Base-by-base conservation (phyloP, 2,113 vertebrate species). In the Aptenodytes forsteri region DNA sequence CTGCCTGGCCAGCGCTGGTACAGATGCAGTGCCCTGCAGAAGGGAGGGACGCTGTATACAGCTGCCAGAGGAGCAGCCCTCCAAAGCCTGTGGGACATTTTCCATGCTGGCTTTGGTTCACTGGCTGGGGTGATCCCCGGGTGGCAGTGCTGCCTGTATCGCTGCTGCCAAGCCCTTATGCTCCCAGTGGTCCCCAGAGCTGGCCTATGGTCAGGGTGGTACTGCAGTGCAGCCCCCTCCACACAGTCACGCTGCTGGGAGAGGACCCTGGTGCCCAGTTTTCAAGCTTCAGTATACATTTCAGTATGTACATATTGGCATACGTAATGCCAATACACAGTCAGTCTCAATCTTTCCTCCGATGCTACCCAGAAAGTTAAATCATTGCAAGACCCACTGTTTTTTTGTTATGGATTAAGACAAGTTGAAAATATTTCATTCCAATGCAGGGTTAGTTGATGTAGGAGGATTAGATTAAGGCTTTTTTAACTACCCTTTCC, bases 21-120 rank as follows among this genome's bases (percentile, higher is more conserved):
- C 11, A 19, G 64, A 23, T 0, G 2, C 67, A 20, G 14, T 32
- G 61, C 27, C 26, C 46, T 6, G 19, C 1, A 0, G 50, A 78
- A 83, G 26, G 64, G 59, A 91, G 61, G 55, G 69, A 54, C 0
- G 0, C 58, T 52, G 20, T 10, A 4, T 12, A 8, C 19, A n/a
- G n/a, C 2, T 6, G 23, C 64, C 50, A n/a, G 67, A 42, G 69
- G 61, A 94, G 42, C 1, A 2, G 69, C 20, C 71, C 34, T n/a
- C 32, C 66, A 76, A 72, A 77, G 73, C 70, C 44, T 49, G 23
- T 19, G 65, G 75, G 71, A 88, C 40, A 2, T 83, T 61, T 56
- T 80, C 49, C 29, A 5, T 42, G 38, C 67, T 52, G 62, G 71
- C 44, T 87, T 65, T 0, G 1, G 32, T 75, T 75, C 56, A 32